Percentiles rank a stretch among this genome's conserved stretches.
These are phyloP conservation scores for Campylorhamphus procurvoides DNA, from an alignment of 2,113 vertebrate genomes.

Conservation along the genomic window DNA sequence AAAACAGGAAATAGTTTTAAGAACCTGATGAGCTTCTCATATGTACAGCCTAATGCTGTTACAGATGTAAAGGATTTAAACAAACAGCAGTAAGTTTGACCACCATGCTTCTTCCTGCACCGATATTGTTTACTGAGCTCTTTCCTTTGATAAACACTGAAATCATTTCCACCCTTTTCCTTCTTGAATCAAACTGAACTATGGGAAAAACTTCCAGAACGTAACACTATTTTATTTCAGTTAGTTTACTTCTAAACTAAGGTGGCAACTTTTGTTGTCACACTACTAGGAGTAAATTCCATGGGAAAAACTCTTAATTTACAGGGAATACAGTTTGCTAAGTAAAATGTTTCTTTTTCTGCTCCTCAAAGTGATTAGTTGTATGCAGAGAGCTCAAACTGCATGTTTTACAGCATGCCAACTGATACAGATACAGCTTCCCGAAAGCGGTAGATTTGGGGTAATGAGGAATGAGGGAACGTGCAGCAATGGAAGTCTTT, in stretches of 20 bases:
- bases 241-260: background rate
- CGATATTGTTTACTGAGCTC: conserved; percentile 43
- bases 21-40: conserved; percentile 65
- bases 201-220: conserved; percentile 38
- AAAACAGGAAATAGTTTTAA: conserved; percentile 68
- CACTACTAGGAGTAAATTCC: background rate
- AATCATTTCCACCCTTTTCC: conserved; percentile 63
- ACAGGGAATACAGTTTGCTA: background rate
- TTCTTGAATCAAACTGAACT: conserved; percentile 24
- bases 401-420: background rate
- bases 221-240: background rate
- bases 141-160: conserved; percentile 64
- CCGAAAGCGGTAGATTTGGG: background rate
- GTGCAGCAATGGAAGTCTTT: background rate
- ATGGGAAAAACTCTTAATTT: background rate
- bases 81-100: conserved; percentile 36
- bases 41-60: conserved; percentile 34
- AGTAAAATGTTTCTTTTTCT: background rate
- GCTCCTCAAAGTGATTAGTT: background rate
- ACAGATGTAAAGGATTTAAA: conserved; percentile 62
- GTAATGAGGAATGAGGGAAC: background rate
- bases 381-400: background rate
- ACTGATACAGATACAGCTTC: background rate
- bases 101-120: conserved; percentile 53
- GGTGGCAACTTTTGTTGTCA: background rate